Percentiles rank a stretch among this genome's conserved stretches.
Evolutionary conservation across 30 jellyfish, hydroid and myxozoan genomes (phyloP).

Genomic region (Aurelia sp.): DNA sequence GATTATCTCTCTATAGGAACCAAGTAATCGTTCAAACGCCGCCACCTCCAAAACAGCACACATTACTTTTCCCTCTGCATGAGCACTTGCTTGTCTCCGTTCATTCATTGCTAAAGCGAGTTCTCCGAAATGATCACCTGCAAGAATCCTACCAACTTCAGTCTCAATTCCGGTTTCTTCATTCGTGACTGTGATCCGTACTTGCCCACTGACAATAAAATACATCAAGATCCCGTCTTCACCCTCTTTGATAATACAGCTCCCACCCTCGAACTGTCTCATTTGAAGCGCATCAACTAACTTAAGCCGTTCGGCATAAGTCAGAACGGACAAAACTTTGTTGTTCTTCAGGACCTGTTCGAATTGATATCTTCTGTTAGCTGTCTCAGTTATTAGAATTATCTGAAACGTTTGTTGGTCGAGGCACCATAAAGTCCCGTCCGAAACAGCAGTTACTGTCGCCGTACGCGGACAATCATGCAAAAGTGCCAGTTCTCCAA

Average conservation of each 20-base stretch:
- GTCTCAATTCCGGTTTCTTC: slow-evolving; percentile 34
- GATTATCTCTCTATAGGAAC: slow-evolving; percentile 89
- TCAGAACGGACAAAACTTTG: slow-evolving; percentile 66
- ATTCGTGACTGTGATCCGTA: slow-evolving; percentile 50
- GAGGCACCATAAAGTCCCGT: slow-evolving; percentile 92
- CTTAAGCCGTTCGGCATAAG: slow-evolving; percentile 80
- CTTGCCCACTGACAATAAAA: slow-evolving; percentile 82
- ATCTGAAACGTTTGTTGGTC: slow-evolving; percentile 80
- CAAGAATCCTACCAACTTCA: slow-evolving; percentile 58
- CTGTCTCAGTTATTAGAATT: slow-evolving; percentile 80
- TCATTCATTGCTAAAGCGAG: slow-evolving; percentile 80
- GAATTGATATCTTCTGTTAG: slow-evolving; percentile 50
- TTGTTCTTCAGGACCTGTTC: slow-evolving; percentile 72
- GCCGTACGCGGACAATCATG: slow-evolving; percentile 96
- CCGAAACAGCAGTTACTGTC: slow-evolving; percentile 72
- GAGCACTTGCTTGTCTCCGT: slow-evolving; percentile 82
- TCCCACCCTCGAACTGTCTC: slow-evolving; percentile 52
- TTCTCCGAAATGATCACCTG: slow-evolving; percentile 89
- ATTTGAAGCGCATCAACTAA: slow-evolving; percentile 78
- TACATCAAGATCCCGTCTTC: slow-evolving; percentile 82
- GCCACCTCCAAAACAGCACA: slow-evolving; percentile 78
- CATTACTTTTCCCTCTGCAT: slow-evolving; percentile 66
- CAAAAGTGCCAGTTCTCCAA: slow-evolving; percentile 93
- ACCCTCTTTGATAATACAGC: slow-evolving; percentile 61
- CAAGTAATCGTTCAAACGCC: slow-evolving; percentile 91